Base-by-base conservation (phyloP, 2,113 vertebrate species). In the pig (Sus scrofa) region DNA sequence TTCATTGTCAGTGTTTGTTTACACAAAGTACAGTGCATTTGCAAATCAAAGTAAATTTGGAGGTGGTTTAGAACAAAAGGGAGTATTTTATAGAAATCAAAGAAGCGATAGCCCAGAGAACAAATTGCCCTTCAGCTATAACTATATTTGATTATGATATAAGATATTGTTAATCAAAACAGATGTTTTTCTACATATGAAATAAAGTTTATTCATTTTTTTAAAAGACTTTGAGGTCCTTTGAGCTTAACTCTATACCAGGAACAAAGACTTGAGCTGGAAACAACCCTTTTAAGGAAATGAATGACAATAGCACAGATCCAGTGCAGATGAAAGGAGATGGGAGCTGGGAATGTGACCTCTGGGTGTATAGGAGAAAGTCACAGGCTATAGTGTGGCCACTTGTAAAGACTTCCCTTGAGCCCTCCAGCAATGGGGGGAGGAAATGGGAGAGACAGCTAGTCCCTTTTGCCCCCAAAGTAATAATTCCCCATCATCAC, bases 161-260 rank as follows among this genome's bases (percentile, higher is more conserved):
- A 98, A 95, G 34, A 86, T 89, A 96, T 85, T 93, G 83, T 95
- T 97, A 97, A 97, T 96, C 74, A 96, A 97, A 96, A 91, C 70
- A 93, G 94, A 97, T 96, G 74, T n/a, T 82, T 96, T 91, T 70
- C 52, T 87, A 84, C 79, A 85, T 93, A 73, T 95, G 86, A 94
- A 95, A 60, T 71, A 20, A 3, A 4, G 1, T 37, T 54, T 96
- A 75, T 94, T 94, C 73, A 18, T 73, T 26, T 52, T 30, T 94
- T 82, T 34, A 89, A 86, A 89, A 86, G 54, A 84, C 73, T 91
- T 82, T 67, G 86, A 96, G n/a, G 14, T 32, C 85, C 89, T 91
- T 93, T 39, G 77, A 75, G 37, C 63, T 44, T 96, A 86, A 86
- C 18, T 9, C 39, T 65, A 26, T 71, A 67, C 44, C 22, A 93